Percentiles rank a stretch among this genome's conserved stretches.
phyloP scores from a whole-genome alignment of 2,797 vertebrate species.

The Aldrovandia affinis region DNA sequence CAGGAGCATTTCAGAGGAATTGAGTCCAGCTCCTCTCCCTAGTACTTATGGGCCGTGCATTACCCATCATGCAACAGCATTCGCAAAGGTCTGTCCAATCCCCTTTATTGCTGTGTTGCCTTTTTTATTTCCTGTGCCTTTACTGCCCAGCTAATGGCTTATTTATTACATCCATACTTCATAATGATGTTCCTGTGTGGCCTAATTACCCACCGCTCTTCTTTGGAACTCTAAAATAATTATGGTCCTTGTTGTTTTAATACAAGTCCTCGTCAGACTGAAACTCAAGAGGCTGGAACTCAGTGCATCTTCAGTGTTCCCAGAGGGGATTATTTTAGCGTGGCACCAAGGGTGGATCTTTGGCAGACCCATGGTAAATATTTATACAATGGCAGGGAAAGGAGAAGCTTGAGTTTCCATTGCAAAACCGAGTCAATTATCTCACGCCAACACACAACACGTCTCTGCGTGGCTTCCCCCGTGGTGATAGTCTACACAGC shows the following conservation, averaged over 20 bases:
- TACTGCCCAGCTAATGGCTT: conserved; percentile 78
- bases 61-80: conserved; percentile 45
- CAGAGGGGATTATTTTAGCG: conserved; percentile 58
- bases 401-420: conserved; percentile 20
- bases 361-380: conserved; percentile 68
- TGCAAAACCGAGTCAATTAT: conserved; percentile 23
- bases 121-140: conserved; percentile 64
- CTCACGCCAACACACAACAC: neutral
- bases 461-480: neutral
- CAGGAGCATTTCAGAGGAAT: conserved; percentile 32
- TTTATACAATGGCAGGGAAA: conserved; percentile 53
- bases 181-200: conserved; percentile 77
- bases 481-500: neutral
- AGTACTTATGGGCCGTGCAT: conserved; percentile 41
- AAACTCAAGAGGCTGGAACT: conserved; percentile 56
- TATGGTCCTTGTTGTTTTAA: conserved; percentile 81
- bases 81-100: conserved; percentile 62
- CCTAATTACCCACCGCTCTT: conserved; percentile 76
- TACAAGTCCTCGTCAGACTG: conserved; percentile 72
- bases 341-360: conserved; percentile 53
- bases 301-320: conserved; percentile 64
- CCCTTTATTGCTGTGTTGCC: conserved; percentile 56
- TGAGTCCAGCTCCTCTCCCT: conserved; percentile 48
- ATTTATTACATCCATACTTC: conserved; percentile 81
- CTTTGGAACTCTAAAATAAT: conserved; percentile 77